phyloP scores from a whole-genome alignment of 1,140 invertebrate species.

The Chlorops oryzae region DNA sequence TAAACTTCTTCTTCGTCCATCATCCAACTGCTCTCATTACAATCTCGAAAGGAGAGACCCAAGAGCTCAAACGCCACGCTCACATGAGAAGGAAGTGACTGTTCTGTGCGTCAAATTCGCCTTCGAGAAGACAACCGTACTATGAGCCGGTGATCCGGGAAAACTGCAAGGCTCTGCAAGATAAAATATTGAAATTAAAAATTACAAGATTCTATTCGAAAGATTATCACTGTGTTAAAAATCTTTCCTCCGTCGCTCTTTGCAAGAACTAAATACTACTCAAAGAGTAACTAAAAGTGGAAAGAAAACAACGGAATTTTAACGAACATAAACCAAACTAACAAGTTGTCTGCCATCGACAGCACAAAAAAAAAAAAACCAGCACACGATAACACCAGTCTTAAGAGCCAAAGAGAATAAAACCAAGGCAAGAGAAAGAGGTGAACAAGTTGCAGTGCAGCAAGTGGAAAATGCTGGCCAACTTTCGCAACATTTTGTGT shows the following conservation, averaged over 20 bases:
- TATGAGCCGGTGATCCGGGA: slow-evolving; percentile 90
- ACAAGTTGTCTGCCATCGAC: too few species aligned
- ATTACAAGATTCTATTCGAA: not conserved
- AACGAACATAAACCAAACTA: too few species aligned
- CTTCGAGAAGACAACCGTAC: slow-evolving; percentile 69
- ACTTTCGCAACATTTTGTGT: too few species aligned
- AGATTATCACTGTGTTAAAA: too few species aligned
- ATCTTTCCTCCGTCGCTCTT: too few species aligned
- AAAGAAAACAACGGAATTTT: too few species aligned
- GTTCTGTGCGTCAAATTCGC: slow-evolving; percentile 61
- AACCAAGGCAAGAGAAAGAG: too few species aligned
- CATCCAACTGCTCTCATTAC: slow-evolving; percentile 75
- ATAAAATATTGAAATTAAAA: slow-evolving; percentile 2
- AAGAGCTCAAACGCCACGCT: slow-evolving; percentile 85
- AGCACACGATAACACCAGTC: too few species aligned
- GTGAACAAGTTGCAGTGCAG: not conserved
- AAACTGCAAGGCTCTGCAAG: slow-evolving; percentile 62
- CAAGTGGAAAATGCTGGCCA: not conserved
- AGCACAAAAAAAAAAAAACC: too few species aligned
- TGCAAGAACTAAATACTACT: too few species aligned
- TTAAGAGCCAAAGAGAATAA: too few species aligned
- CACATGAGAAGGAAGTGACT: slow-evolving; percentile 80
- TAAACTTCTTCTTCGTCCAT: slow-evolving; percentile 91
- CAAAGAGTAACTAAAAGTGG: too few species aligned
- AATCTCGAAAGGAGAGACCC: slow-evolving; percentile 73